These are phyloP conservation scores for Anthoptus insignis DNA, from an alignment of 2,888 invertebrate species.

Conservation along the genomic window DNA sequence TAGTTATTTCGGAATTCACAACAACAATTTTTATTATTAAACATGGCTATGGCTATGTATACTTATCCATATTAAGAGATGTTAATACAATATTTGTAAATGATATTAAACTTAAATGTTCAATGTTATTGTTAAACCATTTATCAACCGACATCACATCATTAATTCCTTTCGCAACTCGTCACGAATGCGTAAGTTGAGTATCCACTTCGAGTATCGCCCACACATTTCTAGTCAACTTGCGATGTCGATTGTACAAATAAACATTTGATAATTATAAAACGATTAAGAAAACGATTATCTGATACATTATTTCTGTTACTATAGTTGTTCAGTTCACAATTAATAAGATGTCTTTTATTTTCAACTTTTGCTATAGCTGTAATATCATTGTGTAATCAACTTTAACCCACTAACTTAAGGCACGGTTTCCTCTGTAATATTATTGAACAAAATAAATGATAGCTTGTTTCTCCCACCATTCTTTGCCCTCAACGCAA, in stretches of 20 bases:
- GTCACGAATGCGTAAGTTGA: background rate
- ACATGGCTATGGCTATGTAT: no score
- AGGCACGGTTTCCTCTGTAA: no score
- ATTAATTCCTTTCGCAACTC: constrained; percentile 2
- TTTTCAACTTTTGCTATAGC: no score
- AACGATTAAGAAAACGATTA: background rate
- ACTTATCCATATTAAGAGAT: background rate
- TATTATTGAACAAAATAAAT: no score
- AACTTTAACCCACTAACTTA: no score
- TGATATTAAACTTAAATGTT: background rate
- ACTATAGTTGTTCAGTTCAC: no score
- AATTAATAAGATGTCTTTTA: no score
- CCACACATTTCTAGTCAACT: constrained; percentile 5
- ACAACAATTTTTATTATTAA: no score
- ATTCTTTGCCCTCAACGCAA: no score
- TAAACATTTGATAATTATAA: background rate
- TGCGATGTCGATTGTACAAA: background rate
- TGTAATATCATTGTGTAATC: no score
- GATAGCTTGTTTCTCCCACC: no score
- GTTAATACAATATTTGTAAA: background rate
- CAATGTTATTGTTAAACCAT: background rate
- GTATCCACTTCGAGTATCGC: background rate
- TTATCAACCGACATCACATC: background rate
- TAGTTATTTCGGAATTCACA: no score
- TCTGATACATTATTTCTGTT: background rate